Percentiles rank a stretch among this genome's conserved stretches.
Evolutionary conservation across 2,113 vertebrate genomes (phyloP).

Genomic region (Cryptomyrus ogoouensis): DNA sequence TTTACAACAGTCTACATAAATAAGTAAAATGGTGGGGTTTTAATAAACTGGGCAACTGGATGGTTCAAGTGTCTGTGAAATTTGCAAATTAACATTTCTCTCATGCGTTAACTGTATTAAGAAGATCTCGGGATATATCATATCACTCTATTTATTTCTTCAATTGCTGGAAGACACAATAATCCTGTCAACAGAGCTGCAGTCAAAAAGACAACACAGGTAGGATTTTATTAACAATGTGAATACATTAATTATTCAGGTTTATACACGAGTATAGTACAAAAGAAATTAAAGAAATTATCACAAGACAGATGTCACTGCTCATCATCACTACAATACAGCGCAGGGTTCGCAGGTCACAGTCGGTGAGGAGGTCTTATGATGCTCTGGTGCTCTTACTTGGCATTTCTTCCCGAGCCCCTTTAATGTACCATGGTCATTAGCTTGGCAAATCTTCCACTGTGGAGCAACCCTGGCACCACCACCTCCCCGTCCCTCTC

Average conservation of each 20-base stretch:
- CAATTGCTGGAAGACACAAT: neutral
- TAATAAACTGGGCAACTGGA: slow-evolving; percentile 31
- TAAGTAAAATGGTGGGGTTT: slow-evolving; percentile 44
- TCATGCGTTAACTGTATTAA: neutral
- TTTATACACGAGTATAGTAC: neutral
- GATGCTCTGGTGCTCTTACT: neutral
- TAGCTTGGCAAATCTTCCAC: neutral
- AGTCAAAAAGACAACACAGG: neutral
- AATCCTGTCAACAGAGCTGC: neutral
- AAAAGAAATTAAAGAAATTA: neutral
- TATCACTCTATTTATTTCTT: neutral
- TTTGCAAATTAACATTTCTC: neutral
- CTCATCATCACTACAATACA: slow-evolving; percentile 12
- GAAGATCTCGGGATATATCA: neutral
- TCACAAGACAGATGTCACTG: neutral
- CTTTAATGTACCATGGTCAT: neutral
- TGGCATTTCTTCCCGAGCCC: neutral
- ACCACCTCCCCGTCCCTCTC: slow-evolving; percentile 20
- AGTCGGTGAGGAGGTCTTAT: neutral
- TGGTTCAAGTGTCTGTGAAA: neutral
- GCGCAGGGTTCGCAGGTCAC: neutral
- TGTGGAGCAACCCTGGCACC: neutral
- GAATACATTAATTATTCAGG: neutral
- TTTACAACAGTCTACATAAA: slow-evolving; percentile 58
- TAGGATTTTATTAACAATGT: neutral